Base-by-base conservation (phyloP, 2,797 vertebrate genomes). In the Champsocephalus esox region DNA sequence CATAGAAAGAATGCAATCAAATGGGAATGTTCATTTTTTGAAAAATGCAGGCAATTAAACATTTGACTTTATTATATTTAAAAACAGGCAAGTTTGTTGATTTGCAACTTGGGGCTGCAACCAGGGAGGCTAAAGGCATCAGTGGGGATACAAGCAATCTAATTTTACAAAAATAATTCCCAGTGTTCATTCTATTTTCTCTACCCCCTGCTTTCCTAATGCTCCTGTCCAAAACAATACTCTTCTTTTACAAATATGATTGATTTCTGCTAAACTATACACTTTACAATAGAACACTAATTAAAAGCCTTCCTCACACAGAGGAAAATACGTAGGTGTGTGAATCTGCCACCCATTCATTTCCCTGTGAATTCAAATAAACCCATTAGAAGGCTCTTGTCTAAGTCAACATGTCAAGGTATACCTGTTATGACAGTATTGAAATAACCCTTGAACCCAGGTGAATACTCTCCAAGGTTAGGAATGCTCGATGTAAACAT, bases 401-500 rank as follows among this genome's bases (percentile, higher is more conserved):
- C 62, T 65, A 16, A 56, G 43, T 62, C 34, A 45, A 69, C 62
- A 66, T 77, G 77, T 77, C 70, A 19, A 9, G 34, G 21, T 48
- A 41, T 10, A 63, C 12, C 44, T 17, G 21, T 66, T 81, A 74
- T 65, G 60, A 86, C 73, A 73, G 70, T 55, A 81, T 43, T 80
- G 67, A 80, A 87, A 81, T 65, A 79, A 88, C 75, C 69, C 61
- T 63, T 83, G 81, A 88, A 79, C 79, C 38, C 32, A 1, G 14
- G 14, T 13, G 63, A 62, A 62, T 69, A 69, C 60, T 43, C 48
- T 57, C 51, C 50, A 19, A 70, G 74, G 67, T 83, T 41, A 79
- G 84, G 81, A 89, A 89, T 90, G 70, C 43, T 60, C 56, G 73
- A 69, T 19, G 70, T 70, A 92, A 91, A 90, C 84, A 87, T 46